Base-by-base conservation (phyloP, 2,888 invertebrate species). In the Eristalis intricaria region DNA sequence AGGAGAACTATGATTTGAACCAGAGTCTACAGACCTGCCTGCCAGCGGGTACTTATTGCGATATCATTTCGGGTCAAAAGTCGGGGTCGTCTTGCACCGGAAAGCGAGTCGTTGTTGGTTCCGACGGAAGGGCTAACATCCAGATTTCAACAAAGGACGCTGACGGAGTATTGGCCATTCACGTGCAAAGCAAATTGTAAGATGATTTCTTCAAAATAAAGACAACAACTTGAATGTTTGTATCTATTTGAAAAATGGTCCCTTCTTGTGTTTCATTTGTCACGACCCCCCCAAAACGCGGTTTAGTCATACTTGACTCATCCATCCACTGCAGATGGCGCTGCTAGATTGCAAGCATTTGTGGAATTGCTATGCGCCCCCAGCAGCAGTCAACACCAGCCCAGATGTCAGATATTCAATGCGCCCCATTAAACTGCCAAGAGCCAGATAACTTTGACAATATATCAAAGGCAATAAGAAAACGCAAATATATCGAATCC, bases 1-100 rank as follows among this genome's bases (percentile, higher is more conserved):
- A 94, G 58, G 96, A 96, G 23, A 94, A 93, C 89, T 90, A 87
- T 58, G 95, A 95, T 89, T 90, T 97, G 40, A 95, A 95, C 76
- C 93, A 94, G 89, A 94, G 91, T 1, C 89, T 92, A 0, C 92
- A 95, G 93, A 96, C 96, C 0, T 96, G 96, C 77, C 94, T 98
- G 15, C 96, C 97, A 4, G 93, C 95, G 68, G 98, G 98, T 38
- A 94, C 90, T 0, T 98, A 98, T 92, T 98, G 98, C 91, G 98
- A 98, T 92, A 94, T 98, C n/a, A 97, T 97, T 89, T 96, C 96
- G 23, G 97, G 97, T 0, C 90, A 92, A 11, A 94, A 94, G 90
- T 91, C 90, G 50, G 91, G 90, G n/a, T 90, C 90, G 15, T 74
- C 84, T 23, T 92, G 92, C 88, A 90, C 91, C 2, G 92, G 92